Base-by-base conservation (phyloP, 1,140 invertebrate genomes). In the Calephelis virginiensis region DNA sequence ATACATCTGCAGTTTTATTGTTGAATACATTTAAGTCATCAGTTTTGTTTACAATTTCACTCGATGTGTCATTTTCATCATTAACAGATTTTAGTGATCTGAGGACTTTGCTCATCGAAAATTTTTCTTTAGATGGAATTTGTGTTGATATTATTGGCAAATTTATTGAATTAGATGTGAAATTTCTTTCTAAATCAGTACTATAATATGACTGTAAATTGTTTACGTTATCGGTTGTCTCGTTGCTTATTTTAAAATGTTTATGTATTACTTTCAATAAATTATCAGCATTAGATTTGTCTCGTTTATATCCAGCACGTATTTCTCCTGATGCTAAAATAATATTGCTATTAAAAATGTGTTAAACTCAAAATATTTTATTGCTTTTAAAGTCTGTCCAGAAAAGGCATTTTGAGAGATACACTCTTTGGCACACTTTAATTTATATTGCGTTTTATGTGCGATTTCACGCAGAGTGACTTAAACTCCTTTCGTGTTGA, bases 291-390 rank as follows among this genome's bases (percentile, higher is more conserved):
- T 43, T 7, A 43, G 40, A 43, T 43, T 43, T 43, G 6, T 43
- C 69, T n/a, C 65, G 67, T 49, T 64, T 68, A 8, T 68, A 43
- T 64, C 77, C 70, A n/a, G 77, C 47, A 60, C 68, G 56, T 1
- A 77, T 59, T 8, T 70, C 75, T 68, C 77, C 75, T 48, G 66
- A 50, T 62, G 37, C n/a, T 40, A 37, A 61, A 10, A 38, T 9
- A 53, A 67, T 53, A 6, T 45, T 43, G 60, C 5, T 8, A 59
- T 45, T 13, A 6, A 43, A 43, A 43, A 8, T 43, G 28, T 28
- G 28, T 28, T 28, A 28, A n/a, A n/a, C n/a, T n/a, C n/a, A n/a
- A 28, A 28, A 28, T 28, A 28, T 28, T 28, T 28, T 28, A 28
- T 4, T 28, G 28, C 2, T 28, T 28, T 2, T n/a, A n/a, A n/a